A percentile compares a stretch with the other conserved stretches of the same genome.
These are phyloP conservation scores for Drosophila fungiperda DNA, from an alignment of 2,888 invertebrate species.

Conservation along the genomic window DNA sequence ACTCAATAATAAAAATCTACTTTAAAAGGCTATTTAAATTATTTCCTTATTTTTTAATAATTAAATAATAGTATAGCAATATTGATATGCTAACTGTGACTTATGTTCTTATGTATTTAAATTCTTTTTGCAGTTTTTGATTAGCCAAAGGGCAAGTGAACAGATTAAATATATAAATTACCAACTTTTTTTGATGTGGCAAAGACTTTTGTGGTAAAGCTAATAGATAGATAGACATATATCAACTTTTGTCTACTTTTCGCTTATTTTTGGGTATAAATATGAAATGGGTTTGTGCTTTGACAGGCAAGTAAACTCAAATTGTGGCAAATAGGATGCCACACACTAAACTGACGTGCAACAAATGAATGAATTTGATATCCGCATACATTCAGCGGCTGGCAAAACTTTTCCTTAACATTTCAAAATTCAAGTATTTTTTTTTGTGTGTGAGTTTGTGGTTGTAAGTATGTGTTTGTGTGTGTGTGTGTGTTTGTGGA, in stretches of 20 bases:
- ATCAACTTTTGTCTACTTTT: neutral
- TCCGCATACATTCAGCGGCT: slow-evolving; percentile 63
- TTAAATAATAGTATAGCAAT: no score
- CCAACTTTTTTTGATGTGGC: neutral
- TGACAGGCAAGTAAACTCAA: slow-evolving; percentile 14
- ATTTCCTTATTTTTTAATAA: no score
- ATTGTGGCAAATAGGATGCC: slow-evolving; percentile 12
- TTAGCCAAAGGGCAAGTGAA: no score
- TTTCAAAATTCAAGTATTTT: slow-evolving; percentile 19
- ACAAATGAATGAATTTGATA: slow-evolving; percentile 58
- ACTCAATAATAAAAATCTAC: no score
- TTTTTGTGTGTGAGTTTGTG: neutral
- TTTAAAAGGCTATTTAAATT: no score
- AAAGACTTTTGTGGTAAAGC: neutral
- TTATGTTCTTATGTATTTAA: no score
- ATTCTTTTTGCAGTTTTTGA: no score
- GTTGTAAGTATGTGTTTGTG: neutral
- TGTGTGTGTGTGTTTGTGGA: slow-evolving; percentile 2
- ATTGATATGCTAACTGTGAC: no score
- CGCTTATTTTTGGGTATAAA: slow-evolving; percentile 8
- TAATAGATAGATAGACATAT: neutral
- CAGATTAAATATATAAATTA: neutral
- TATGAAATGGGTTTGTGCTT: slow-evolving; percentile 30
- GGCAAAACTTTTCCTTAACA: slow-evolving; percentile 56
- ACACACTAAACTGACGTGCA: slow-evolving; percentile 34